Evolutionary conservation across 92 coral and sea anemone genomes (phyloP), one percentile per base, ranked within the genome.

Genomic region (Diadumene lineata): DNA sequence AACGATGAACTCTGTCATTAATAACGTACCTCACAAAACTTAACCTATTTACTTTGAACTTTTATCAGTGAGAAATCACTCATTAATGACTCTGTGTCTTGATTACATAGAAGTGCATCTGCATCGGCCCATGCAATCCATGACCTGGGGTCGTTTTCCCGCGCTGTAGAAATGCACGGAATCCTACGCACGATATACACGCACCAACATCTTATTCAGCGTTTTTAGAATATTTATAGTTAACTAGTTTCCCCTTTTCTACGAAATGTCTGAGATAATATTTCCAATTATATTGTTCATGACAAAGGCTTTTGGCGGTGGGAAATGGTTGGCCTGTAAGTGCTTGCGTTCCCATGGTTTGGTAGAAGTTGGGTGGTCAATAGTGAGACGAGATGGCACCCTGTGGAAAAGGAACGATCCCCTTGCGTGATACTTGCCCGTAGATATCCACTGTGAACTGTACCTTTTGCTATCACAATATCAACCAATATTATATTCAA

Each of bases 81-180:
- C 48, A 38, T 13, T 38, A 38, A 38, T 38, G 48, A 38, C 48
- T 6, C n/a, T n/a, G n/a, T n/a, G n/a, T n/a, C n/a, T n/a, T n/a
- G n/a, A n/a, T n/a, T n/a, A n/a, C 9, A 46, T 9, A 46, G 10
- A 9, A 46, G 17, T 46, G 53, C 53, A 9, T 46, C 53, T 46
- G 17, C 53, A 46, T 9, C 17, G 53, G 53, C 17, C 53, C 9
- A 46, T n/a, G 56, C 0, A 29, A 32, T 15, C 11, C 31, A 2
- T 70, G 56, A 48, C 75, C 75, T 28, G 13, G 19, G 75, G 64
- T 70, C 75, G n/a, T 15, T 28, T 70, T 70, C 64, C 75, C 75
- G 75, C 75, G 75, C 75, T 43, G n/a, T 32, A 58, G 43, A 22
- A 18, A 50, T 57, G 56, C 50, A 23, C 38, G 46, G 25, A 70